Conservation (phyloP, 2,888 invertebrate genomes). For the Campoplex capitator region DNA sequence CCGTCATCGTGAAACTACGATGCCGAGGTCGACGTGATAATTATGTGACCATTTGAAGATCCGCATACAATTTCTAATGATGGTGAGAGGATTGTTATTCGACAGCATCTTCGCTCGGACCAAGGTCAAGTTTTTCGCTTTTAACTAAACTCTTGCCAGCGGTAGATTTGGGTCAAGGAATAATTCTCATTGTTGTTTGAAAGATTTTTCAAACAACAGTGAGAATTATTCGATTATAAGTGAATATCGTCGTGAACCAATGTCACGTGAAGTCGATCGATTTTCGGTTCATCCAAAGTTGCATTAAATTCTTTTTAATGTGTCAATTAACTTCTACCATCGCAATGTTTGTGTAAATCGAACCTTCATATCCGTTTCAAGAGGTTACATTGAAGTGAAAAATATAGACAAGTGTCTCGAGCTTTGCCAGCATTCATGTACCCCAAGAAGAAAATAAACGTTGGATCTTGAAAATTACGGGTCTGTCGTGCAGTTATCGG, state of each 20-base stretch:
- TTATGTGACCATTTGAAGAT: slow-evolving; percentile 78
- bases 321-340: slow-evolving; percentile 75
- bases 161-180: not conserved
- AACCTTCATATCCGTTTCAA: not conserved
- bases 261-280: not conserved
- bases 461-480: slow-evolving; percentile 61
- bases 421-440: slow-evolving; percentile 13
- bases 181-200: not conserved
- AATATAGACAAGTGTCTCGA: not conserved
- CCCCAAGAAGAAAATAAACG: slow-evolving; percentile 36
- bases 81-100: slow-evolving; percentile 39
- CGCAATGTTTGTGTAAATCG: slow-evolving; percentile 11
- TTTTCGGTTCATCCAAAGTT: not conserved
- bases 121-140: slow-evolving; percentile 5
- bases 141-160: not conserved
- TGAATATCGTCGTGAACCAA: not conserved
- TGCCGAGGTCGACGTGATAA: slow-evolving; percentile 72
- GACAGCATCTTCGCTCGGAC: slow-evolving; percentile 1
- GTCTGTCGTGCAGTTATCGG: slow-evolving; percentile 40
- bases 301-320: slow-evolving; percentile 70
- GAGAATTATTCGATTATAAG: not conserved
- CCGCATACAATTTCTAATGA: slow-evolving; percentile 50
- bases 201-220: not conserved
- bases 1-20: slow-evolving; percentile 9
- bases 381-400: not conserved